Conservation (phyloP, 2,888 invertebrate species). For the Tholera decimalis region DNA sequence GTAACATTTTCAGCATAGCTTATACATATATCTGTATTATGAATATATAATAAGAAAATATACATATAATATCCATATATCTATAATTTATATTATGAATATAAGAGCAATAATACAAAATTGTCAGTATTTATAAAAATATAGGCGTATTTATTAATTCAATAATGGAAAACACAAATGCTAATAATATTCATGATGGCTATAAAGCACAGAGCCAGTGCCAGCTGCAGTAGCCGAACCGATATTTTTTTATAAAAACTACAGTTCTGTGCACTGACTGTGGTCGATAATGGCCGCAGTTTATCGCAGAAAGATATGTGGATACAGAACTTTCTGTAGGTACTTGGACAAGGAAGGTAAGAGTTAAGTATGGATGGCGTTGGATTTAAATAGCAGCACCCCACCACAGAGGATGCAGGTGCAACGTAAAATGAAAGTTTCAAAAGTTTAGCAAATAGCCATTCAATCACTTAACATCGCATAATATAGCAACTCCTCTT, state of each 20-base stretch:
- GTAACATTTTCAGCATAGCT: too few species aligned
- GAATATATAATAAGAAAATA: too few species aligned
- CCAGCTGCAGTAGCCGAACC: not conserved
- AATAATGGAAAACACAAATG: slow-evolving; percentile 16
- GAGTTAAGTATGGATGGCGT: not conserved
- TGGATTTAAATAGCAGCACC: not conserved
- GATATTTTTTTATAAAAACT: not conserved
- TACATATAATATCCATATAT: too few species aligned
- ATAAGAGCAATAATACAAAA: not conserved
- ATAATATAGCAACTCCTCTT: slow-evolving; percentile 96
- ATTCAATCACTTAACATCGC: slow-evolving; percentile 94
- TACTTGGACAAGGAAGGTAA: not conserved
- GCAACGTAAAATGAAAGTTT: not conserved
- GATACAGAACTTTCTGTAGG: not conserved
- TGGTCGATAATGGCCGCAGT: too few species aligned
- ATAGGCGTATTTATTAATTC: slow-evolving; percentile 13
- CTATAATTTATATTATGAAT: not conserved
- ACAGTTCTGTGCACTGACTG: not conserved
- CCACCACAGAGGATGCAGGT: not conserved
- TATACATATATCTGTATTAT: too few species aligned
- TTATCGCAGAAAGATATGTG: too few species aligned
- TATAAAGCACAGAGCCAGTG: not conserved
- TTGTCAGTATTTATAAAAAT: slow-evolving; percentile 5
- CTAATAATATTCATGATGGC: not conserved
- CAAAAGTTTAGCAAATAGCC: not conserved